These are phyloP conservation scores for Chelonia mydas DNA, from an alignment of 2,797 vertebrate genomes.

Conservation along the genomic window DNA sequence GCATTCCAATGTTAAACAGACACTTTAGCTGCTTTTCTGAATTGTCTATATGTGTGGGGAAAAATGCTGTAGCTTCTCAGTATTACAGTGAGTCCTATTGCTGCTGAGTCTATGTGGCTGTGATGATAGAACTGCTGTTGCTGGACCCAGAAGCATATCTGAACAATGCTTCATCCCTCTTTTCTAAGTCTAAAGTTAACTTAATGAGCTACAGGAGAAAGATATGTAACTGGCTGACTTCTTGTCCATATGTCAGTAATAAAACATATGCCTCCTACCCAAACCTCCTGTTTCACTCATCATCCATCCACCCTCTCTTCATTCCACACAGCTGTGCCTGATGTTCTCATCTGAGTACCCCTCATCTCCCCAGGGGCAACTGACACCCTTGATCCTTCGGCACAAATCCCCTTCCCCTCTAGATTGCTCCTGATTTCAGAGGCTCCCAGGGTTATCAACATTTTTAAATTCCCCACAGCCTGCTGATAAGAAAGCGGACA, in stretches of 20 bases:
- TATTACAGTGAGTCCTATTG: neutral
- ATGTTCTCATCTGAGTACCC: neutral
- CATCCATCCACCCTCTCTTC: neutral
- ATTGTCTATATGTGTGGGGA: neutral
- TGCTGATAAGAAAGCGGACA: too few relatives aligned
- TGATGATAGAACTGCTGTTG: neutral
- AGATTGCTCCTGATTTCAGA: neutral
- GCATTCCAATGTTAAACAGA: neutral
- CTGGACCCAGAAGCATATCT: neutral
- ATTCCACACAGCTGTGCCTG: neutral
- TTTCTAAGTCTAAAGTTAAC: neutral
- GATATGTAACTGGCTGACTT: rapidly evolving
- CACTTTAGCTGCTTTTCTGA: neutral
- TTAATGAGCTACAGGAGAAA: neutral
- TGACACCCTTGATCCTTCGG: neutral
- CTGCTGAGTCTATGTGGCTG: neutral
- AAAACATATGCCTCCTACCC: neutral
- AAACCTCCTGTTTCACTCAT: neutral
- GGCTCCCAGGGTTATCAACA: neutral
- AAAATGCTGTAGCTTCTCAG: neutral
- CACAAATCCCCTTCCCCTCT: neutral
- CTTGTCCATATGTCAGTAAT: neutral
- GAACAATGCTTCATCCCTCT: neutral
- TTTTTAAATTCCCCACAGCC: neutral
- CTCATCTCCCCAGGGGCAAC: neutral